Evolutionary conservation across 2,797 vertebrate species (phyloP).

Genomic region (Takifugu ocellatus): DNA sequence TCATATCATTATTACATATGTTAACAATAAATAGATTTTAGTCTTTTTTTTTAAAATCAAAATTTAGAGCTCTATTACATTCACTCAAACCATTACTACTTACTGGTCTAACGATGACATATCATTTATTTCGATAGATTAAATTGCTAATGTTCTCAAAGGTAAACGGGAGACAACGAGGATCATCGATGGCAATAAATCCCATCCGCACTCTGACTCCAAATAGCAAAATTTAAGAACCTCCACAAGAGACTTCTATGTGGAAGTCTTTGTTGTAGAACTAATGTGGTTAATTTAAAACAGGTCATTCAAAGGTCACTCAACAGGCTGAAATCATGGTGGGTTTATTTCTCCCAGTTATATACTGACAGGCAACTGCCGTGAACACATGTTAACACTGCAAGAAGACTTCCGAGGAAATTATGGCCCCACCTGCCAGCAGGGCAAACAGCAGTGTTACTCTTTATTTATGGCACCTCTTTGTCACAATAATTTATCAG

Average conservation of each 20-base stretch:
- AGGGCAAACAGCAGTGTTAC: conserved; percentile 34
- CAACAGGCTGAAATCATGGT: not conserved
- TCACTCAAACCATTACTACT: no score
- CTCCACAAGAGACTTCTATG: not conserved
- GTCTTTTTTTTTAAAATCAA: no score
- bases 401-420: conserved; percentile 35
- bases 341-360: not conserved
- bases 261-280: not conserved
- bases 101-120: not conserved
- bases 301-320: not conserved
- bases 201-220: conserved; percentile 5
- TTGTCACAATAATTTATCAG: conserved; percentile 47
- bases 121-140: no score
- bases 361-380: conserved; percentile 50
- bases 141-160: conserved; percentile 13
- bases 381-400: conserved; percentile 42
- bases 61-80: no score
- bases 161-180: conserved; percentile 10
- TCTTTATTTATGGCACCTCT: conserved; percentile 42
- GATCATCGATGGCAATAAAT: conserved; percentile 5
- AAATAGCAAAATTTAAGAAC: conserved; percentile 17
- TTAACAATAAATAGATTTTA: no score
- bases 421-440: conserved; percentile 44
- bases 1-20: no score
- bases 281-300: conserved; percentile 4